Conservation (phyloP, 1,140 invertebrate genomes). For the Colletes gigas region DNA sequence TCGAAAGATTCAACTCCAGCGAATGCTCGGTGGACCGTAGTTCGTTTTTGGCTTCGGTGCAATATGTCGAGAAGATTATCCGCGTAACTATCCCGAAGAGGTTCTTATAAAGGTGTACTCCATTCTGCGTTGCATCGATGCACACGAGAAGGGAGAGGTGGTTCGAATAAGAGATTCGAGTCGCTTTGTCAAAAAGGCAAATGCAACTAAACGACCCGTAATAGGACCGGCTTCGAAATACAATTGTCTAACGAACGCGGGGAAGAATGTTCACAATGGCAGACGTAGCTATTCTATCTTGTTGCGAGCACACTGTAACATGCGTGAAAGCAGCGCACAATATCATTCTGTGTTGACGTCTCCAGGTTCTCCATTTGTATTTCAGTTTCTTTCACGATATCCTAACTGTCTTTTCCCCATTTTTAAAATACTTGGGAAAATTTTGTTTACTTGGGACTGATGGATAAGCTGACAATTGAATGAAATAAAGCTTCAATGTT, state of each 20-base stretch:
- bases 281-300: neutral
- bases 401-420: no score
- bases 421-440: no score
- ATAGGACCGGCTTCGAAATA: conserved; percentile 77
- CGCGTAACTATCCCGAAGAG: conserved; percentile 73
- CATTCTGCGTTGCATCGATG: conserved; percentile 40
- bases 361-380: no score
- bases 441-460: no score
- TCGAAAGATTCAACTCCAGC: conserved; percentile 28
- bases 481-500: no score
- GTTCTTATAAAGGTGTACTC: conserved; percentile 11
- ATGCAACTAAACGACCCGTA: conserved; percentile 76
- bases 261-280: conserved; percentile 11
- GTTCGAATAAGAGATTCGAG: conserved; percentile 69
- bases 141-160: conserved; percentile 32
- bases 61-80: conserved; percentile 78
- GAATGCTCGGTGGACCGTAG: conserved; percentile 70
- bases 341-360: neutral
- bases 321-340: neutral
- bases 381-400: no score
- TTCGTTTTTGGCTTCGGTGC: conserved; percentile 73
- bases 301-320: neutral
- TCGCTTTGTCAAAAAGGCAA: conserved; percentile 81
- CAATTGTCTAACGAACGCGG: conserved; percentile 65
- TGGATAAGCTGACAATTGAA: no score